phyloP scores from a whole-genome alignment of 53 echinoderm and acorn worm species.

The Crossaster papposus region DNA sequence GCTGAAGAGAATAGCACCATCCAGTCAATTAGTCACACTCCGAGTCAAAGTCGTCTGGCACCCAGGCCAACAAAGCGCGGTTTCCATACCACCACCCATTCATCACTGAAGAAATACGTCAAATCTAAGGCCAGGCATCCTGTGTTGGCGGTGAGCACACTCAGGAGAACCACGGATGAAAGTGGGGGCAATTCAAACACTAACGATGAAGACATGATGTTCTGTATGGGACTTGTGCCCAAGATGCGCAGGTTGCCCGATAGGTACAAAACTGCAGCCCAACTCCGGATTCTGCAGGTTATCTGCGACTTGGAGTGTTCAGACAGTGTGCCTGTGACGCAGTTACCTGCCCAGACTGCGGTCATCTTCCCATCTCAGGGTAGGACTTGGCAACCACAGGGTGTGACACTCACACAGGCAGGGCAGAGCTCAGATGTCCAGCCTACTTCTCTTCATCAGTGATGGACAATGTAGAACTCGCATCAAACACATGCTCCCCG shows the following conservation, averaged over 20 bases:
- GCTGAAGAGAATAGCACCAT: background rate
- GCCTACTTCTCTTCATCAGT: background rate
- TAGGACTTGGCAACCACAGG: background rate
- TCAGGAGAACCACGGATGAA: background rate
- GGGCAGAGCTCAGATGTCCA: background rate
- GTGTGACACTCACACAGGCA: background rate
- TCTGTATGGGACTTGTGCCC: conserved; percentile 46
- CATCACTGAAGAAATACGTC: background rate
- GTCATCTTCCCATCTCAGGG: background rate
- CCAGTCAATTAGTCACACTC: background rate
- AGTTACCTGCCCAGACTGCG: background rate
- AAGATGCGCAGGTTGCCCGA: conserved; percentile 44
- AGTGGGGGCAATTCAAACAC: background rate
- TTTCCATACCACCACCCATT: background rate
- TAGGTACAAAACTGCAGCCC: conserved; percentile 36
- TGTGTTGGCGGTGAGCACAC: background rate
- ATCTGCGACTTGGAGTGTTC: conserved; percentile 45
- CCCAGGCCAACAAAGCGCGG: background rate
- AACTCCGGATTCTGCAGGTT: conserved; percentile 56
- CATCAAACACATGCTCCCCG: background rate
- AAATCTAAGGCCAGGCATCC: background rate
- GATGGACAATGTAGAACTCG: background rate
- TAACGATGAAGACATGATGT: conserved; percentile 44
- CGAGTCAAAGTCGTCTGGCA: background rate
- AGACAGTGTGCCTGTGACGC: background rate